phyloP scores from a whole-genome alignment of 2,797 vertebrate species.

The Tympanoctomys barrerae region DNA sequence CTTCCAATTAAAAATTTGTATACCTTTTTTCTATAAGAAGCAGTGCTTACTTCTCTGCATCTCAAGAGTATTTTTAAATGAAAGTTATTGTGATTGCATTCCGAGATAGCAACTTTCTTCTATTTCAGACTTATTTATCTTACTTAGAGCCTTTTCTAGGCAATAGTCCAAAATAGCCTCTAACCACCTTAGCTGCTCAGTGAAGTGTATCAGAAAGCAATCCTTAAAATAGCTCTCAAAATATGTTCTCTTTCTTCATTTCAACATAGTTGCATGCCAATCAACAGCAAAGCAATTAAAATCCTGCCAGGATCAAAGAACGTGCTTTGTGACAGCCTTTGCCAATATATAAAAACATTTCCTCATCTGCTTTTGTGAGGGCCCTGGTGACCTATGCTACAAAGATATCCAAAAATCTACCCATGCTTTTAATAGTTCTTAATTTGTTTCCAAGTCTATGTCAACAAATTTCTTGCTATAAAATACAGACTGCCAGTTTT shows the following conservation, averaged over 20 bases:
- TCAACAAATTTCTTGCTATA: conserved; percentile 80
- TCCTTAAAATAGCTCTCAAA: conserved; percentile 84
- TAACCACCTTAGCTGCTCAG: conserved; percentile 85
- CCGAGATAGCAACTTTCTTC: conserved; percentile 75
- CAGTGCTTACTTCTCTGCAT: conserved; percentile 33
- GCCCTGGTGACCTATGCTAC: conserved; percentile 60
- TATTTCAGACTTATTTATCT: conserved; percentile 85
- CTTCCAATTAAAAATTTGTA: conserved; percentile 78
- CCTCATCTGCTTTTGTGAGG: conserved; percentile 81
- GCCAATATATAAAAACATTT: conserved; percentile 84
- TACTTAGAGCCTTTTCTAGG: conserved; percentile 85
- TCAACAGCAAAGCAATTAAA: conserved; percentile 89
- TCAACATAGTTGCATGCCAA: conserved; percentile 83
- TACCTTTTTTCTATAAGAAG: conserved; percentile 50
- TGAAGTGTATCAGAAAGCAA: conserved; percentile 85
- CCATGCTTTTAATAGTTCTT: conserved; percentile 69
- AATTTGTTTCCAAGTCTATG: conserved; percentile 82
- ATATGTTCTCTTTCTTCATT: conserved; percentile 83
- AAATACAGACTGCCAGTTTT: conserved; percentile 56
- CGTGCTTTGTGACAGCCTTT: conserved; percentile 76
- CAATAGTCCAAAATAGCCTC: conserved; percentile 87
- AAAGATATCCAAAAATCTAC: conserved; percentile 77
- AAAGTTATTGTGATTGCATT: conserved; percentile 77
- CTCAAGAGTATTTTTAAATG: conserved; percentile 80
- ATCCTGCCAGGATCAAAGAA: conserved; percentile 87